Evolutionary conservation across 2,797 vertebrate genomes (phyloP).

Genomic region (Garrulus glandarius): DNA sequence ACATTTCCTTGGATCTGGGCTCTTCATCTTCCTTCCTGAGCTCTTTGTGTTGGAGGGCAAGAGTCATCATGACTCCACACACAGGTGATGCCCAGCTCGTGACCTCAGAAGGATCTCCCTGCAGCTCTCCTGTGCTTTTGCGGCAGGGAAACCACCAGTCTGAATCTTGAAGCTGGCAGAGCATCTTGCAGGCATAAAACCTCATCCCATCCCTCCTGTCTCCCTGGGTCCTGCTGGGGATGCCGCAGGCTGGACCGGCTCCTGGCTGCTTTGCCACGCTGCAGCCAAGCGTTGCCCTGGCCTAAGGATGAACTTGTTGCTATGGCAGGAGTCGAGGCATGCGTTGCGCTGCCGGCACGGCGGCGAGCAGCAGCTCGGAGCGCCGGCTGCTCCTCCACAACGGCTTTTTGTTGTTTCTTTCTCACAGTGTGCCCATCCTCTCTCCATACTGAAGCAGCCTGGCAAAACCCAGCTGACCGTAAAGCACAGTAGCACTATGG

Average conservation of each 20-base stretch:
- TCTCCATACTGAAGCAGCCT: background rate
- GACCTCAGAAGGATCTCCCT: background rate
- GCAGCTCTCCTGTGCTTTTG: background rate
- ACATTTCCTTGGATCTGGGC: background rate
- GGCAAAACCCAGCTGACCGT: background rate
- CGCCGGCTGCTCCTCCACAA: background rate
- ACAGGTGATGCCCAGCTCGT: rapidly evolving
- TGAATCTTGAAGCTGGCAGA: background rate
- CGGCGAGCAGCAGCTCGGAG: background rate
- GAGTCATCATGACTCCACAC: background rate
- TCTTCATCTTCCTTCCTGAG: background rate
- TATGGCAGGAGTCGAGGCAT: constrained; percentile 43
- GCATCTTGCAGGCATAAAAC: background rate
- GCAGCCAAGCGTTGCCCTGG: background rate
- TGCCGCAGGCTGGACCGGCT: rapidly evolving
- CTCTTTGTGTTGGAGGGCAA: background rate
- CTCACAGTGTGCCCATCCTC: background rate
- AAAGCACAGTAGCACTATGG: background rate
- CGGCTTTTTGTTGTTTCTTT: background rate
- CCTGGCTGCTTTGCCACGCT: background rate
- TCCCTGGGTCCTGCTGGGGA: background rate
- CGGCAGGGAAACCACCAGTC: background rate
- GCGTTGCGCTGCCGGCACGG: rapidly evolving
- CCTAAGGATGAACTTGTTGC: constrained; percentile 64
- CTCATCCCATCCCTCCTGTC: background rate